phyloP scores from a whole-genome alignment of 2,888 invertebrate genomes.

The Tridacna crocea region DNA sequence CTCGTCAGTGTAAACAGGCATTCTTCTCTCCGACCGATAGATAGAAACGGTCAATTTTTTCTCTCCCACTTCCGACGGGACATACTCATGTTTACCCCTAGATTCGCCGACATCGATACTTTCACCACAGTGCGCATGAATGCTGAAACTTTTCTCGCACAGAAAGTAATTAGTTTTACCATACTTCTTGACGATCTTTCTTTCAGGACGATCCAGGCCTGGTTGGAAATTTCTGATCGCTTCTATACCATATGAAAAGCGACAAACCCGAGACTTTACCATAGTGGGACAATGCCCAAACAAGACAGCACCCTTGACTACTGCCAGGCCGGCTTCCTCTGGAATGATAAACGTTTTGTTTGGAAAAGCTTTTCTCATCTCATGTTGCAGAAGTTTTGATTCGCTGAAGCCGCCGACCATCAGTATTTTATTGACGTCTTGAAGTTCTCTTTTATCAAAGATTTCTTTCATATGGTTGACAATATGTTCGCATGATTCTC shows the following conservation, averaged over 20 bases:
- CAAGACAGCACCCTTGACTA: conserved; percentile 59
- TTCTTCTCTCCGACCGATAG: conserved; percentile 39
- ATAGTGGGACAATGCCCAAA: conserved; percentile 59
- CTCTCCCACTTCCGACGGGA: conserved; percentile 45
- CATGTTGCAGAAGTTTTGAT: conserved; percentile 45
- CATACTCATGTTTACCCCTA: conserved; percentile 51
- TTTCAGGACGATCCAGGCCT: conserved; percentile 50
- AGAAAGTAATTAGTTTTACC: background rate
- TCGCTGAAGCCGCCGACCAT: conserved; percentile 60
- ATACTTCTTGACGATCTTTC: conserved; percentile 21
- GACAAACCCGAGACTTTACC: conserved; percentile 57
- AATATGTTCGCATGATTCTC: conserved; percentile 38
- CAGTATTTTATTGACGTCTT: conserved; percentile 37
- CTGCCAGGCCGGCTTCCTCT: conserved; percentile 49
- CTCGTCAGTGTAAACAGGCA: conserved; percentile 56
- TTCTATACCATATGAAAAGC: conserved; percentile 58
- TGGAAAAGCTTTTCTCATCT: conserved; percentile 34
- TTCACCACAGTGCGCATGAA: conserved; percentile 47
- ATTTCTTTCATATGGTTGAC: conserved; percentile 29
- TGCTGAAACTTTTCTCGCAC: conserved; percentile 61
- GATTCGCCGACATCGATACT: conserved; percentile 49
- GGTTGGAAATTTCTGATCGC: conserved; percentile 54
- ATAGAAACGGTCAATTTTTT: conserved; percentile 43
- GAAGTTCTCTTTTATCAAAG: conserved; percentile 9
- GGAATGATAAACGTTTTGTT: conserved; percentile 42